Evolutionary conservation across 2,113 vertebrate genomes (phyloP).

Genomic region (Chloropsis cyanopogon): DNA sequence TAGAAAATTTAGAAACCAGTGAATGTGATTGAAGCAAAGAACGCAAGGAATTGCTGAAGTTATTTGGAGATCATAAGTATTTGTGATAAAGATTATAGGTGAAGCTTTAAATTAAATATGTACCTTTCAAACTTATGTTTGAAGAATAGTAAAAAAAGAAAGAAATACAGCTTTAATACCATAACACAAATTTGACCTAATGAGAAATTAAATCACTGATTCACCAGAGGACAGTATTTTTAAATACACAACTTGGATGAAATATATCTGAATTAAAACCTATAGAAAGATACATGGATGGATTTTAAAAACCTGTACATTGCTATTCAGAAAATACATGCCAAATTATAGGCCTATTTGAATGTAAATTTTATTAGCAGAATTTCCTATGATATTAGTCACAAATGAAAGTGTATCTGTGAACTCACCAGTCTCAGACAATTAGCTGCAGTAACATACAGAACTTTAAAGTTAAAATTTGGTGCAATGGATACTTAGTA

Average conservation of each 20-base stretch:
- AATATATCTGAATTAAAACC: background rate
- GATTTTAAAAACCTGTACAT: background rate
- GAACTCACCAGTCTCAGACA: background rate
- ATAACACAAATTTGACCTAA: background rate
- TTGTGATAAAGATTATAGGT: background rate
- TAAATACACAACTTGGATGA: background rate
- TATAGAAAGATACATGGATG: background rate
- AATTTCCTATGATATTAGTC: background rate
- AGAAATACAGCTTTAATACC: background rate
- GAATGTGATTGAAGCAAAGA: background rate
- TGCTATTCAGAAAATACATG: background rate
- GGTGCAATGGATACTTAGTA: background rate
- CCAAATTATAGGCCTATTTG: background rate
- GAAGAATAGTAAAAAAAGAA: background rate
- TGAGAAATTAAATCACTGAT: background rate
- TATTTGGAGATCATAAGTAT: background rate
- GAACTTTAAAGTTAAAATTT: background rate
- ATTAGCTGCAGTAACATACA: background rate
- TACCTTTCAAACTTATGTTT: background rate
- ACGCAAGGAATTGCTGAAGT: background rate
- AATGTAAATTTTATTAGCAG: background rate
- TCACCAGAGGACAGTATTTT: background rate
- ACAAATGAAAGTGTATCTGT: background rate
- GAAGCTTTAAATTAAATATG: background rate
- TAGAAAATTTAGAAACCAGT: background rate